A percentile compares a stretch with the other conserved stretches of the same genome.
Conservation (phyloP, 2,888 invertebrate genomes). For the Cryptocheilus praepositus region DNA sequence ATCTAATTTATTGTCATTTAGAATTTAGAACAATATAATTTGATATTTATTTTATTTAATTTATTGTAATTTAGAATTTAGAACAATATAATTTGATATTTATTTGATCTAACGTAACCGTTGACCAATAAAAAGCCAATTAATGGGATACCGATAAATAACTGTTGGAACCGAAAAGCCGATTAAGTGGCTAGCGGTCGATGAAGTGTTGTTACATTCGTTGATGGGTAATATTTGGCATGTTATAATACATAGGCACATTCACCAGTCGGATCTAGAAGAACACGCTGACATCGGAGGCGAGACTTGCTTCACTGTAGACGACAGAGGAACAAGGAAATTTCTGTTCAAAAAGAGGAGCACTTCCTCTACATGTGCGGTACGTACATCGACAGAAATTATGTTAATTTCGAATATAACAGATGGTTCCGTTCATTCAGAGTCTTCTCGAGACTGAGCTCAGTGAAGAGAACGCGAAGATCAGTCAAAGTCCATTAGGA, state of each 20-base stretch:
- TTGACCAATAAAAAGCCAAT: no score
- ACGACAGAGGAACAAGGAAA: conserved; percentile 87
- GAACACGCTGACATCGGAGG: conserved; percentile 79
- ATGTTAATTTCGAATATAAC: background rate
- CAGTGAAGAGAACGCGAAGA: conserved; percentile 83
- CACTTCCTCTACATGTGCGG: conserved; percentile 91
- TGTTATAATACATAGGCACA: conserved; percentile 77
- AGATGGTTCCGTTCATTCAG: conserved; percentile 73
- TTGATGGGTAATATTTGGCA: no score
- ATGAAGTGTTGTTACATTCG: no score
- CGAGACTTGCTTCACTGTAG: conserved; percentile 82
- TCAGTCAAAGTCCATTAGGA: conserved; percentile 86
- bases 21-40: no score
- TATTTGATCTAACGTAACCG: no score
- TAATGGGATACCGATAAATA: no score
- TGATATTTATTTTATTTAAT: no score
- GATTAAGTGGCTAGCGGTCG: no score
- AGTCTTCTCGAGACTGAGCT: conserved; percentile 88
- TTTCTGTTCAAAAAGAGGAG: conserved; percentile 91
- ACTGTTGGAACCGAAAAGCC: no score
- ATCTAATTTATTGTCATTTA: no score
- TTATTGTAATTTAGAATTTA: no score
- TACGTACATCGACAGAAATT: conserved; percentile 71
- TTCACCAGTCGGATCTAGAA: conserved; percentile 83
- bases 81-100: no score